Evolutionary conservation across 2,888 invertebrate species (phyloP).

Genomic region (Eutolmus rufibarbis): DNA sequence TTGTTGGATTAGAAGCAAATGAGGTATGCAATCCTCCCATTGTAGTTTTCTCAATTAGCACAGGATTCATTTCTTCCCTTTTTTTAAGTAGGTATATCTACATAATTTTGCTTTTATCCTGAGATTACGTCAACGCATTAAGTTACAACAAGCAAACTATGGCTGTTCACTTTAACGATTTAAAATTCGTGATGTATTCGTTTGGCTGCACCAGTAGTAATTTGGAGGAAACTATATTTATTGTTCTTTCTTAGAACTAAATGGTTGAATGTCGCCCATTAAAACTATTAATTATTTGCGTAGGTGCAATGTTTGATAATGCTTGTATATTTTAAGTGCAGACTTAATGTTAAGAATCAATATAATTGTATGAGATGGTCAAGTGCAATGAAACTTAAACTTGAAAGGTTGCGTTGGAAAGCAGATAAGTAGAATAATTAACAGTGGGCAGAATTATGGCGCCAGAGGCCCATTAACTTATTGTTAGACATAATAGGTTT

Average conservation of each 20-base stretch:
- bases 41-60: background rate
- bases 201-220: background rate
- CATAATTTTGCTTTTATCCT: background rate
- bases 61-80: background rate
- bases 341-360: background rate
- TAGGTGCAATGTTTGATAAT: background rate
- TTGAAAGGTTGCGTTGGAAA: background rate
- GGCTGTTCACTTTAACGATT: background rate
- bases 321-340: background rate
- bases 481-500: background rate
- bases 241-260: background rate
- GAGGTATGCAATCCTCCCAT: background rate
- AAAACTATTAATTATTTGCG: background rate
- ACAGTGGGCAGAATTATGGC: background rate
- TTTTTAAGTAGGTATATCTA: background rate
- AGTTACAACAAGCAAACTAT: background rate
- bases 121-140: background rate
- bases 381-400: background rate
- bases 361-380: background rate
- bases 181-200: background rate
- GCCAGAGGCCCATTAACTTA: background rate
- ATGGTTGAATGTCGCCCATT: background rate
- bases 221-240: background rate
- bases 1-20: background rate
- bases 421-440: background rate